Conservation (phyloP, 2,113 vertebrate species). For the Erythrocercus mccallii region DNA sequence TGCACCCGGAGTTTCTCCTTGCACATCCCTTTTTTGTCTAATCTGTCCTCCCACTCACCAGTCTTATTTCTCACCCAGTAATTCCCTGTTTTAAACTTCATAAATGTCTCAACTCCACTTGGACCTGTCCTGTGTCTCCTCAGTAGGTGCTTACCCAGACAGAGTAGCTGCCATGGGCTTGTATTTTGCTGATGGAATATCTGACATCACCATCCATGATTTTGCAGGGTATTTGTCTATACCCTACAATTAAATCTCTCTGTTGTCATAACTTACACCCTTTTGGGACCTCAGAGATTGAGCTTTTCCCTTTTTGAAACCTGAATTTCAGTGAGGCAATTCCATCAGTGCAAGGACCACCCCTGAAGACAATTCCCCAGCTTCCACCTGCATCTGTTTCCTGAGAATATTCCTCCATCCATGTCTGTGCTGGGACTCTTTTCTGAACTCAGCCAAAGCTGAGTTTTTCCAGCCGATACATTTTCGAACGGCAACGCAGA, state of each 20-base stretch:
- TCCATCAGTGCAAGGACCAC: background rate
- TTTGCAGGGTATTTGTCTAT: background rate
- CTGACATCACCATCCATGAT: background rate
- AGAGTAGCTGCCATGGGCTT: background rate
- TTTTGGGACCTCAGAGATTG: background rate
- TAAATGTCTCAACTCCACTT: background rate
- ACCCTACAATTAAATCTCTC: background rate
- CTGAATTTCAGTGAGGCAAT: background rate
- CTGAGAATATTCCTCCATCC: background rate
- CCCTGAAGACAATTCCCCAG: background rate
- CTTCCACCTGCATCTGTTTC: background rate
- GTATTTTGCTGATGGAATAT: background rate
- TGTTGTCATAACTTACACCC: background rate
- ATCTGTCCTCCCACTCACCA: background rate
- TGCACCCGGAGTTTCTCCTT: background rate
- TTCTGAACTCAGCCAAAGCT: background rate
- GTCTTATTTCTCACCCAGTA: background rate
- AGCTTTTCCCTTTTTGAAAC: background rate
- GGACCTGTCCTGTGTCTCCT: background rate
- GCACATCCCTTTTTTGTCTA: background rate
- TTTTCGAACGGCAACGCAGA: accelerated
- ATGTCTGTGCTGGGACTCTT: background rate
- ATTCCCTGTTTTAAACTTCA: background rate
- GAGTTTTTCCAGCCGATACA: background rate
- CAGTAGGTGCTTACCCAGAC: background rate